Conservation (phyloP, 2,888 invertebrate species). For the Gasteruption jaculator region DNA sequence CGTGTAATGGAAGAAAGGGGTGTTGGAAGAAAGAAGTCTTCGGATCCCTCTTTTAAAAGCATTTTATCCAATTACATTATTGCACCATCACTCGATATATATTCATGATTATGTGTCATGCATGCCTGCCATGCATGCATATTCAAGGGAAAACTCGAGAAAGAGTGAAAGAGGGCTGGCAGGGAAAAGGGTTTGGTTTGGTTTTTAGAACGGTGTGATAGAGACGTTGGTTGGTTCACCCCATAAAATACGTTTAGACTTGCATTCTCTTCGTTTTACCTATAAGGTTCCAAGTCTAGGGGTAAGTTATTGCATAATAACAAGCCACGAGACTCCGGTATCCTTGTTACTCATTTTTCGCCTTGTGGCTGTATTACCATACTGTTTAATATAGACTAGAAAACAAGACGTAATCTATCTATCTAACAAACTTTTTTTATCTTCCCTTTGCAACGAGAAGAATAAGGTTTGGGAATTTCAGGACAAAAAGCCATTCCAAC, state of each 20-base stretch:
- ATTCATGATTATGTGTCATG: conserved; percentile 34
- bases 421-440: no score
- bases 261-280: conserved; percentile 17
- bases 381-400: conserved; percentile 46
- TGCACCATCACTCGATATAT: conserved; percentile 31
- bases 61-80: conserved; percentile 27
- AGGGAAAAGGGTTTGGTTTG: no score
- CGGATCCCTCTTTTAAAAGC: no score
- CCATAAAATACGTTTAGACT: conserved; percentile 44
- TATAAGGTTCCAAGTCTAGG: no score
- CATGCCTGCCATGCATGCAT: conserved; percentile 38
- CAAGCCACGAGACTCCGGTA: conserved; percentile 36
- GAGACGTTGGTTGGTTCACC: conserved; percentile 44
- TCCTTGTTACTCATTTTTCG: conserved; percentile 43
- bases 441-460: no score
- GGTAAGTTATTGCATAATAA: conserved; percentile 47
- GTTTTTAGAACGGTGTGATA: conserved; percentile 34
- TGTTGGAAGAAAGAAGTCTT: no score
- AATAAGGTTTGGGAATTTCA: no score
- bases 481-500: no score
- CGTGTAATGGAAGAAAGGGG: no score
- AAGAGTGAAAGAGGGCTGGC: no score
- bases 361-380: conserved; percentile 41
- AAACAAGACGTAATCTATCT: no score
- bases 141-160: no score